Percentiles rank a stretch among this genome's conserved stretches.
Conservation (phyloP, 2,113 vertebrate species). For the Chunga burmeisteri region DNA sequence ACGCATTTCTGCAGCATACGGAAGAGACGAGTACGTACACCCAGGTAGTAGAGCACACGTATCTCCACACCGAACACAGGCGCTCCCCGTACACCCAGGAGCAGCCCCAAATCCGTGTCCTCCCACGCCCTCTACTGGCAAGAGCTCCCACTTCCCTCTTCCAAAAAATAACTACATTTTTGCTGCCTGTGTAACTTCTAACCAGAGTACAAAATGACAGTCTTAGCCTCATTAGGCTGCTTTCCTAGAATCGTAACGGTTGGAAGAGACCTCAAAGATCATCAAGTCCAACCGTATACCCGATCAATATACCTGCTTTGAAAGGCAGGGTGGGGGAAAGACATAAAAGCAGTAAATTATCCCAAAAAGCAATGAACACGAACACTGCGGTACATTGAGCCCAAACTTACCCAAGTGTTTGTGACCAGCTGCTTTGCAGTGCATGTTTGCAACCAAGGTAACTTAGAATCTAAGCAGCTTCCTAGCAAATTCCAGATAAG, state of each 20-base stretch:
- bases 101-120: slow-evolving; percentile 20
- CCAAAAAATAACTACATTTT: neutral
- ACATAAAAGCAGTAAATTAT: neutral
- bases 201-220: neutral
- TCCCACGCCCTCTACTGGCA: slow-evolving; percentile 74
- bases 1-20: neutral
- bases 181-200: neutral
- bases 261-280: no score
- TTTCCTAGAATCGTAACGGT: no score
- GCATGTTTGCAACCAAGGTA: neutral
- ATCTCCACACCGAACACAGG: no score
- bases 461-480: neutral
- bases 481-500: neutral
- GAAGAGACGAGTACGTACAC: neutral
- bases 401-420: neutral
- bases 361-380: neutral
- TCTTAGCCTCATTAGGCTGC: neutral
- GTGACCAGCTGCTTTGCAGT: neutral
- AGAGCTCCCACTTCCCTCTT: neutral
- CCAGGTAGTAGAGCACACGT: rapidly evolving
- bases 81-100: neutral
- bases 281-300: no score
- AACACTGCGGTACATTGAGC: neutral
- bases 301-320: neutral
- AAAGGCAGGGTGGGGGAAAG: neutral